These are phyloP conservation scores for Prunella fulvescens DNA, from an alignment of 2,113 vertebrate genomes.

Conservation along the genomic window DNA sequence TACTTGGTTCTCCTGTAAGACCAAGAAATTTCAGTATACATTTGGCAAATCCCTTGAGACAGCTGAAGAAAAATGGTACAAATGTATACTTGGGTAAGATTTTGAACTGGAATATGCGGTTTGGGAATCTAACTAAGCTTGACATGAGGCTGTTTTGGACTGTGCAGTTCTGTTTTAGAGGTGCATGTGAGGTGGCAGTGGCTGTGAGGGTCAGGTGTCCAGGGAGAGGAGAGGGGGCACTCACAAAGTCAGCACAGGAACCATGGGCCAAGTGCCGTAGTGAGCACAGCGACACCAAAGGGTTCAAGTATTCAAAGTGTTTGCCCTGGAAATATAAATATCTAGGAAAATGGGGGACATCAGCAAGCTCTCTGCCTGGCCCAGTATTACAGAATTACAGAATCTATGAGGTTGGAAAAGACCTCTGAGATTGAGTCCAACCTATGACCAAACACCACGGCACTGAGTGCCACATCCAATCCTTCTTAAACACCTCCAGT, in stretches of 20 bases:
- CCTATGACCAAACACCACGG: neutral
- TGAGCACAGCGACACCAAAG: neutral
- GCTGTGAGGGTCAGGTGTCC: neutral
- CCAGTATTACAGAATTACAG: neutral
- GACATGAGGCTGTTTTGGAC: neutral
- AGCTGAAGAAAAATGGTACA: neutral
- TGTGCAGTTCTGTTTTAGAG: neutral
- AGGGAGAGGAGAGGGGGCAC: neutral
- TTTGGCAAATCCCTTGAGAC: neutral
- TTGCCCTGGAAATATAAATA: neutral
- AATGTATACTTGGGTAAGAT: neutral
- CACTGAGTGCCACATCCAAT: neutral
- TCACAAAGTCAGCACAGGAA: neutral
- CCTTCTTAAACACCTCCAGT: neutral
- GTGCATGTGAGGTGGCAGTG: too few species aligned
- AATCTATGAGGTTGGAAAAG: neutral
- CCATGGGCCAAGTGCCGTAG: accelerated
- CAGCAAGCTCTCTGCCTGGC: neutral
- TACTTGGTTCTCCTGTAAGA: neutral
- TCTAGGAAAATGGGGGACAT: neutral
- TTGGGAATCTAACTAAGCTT: neutral
- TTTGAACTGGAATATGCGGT: neutral
- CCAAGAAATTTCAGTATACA: neutral
- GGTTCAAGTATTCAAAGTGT: neutral
- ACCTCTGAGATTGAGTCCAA: neutral